Evolutionary conservation across 2,113 vertebrate genomes (phyloP).

Genomic region (Channa argus): DNA sequence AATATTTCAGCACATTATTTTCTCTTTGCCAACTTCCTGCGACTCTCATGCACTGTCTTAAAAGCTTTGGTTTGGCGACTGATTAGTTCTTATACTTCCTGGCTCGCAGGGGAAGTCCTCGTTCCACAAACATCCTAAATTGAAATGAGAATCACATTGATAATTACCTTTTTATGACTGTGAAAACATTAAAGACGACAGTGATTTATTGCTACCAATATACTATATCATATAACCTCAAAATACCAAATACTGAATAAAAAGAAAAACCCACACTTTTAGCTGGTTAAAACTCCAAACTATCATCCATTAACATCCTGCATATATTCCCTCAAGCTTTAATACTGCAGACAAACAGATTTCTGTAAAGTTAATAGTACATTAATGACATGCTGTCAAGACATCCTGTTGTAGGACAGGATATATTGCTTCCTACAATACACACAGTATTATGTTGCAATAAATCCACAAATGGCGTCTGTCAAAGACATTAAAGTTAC

Average conservation of each 20-base stretch:
- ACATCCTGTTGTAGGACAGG: conserved; percentile 14
- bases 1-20: conserved; percentile 43
- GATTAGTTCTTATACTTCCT: conserved; percentile 51
- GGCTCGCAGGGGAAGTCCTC: conserved; percentile 26
- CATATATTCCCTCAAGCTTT: conserved; percentile 13
- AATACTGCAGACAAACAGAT: conserved; percentile 10
- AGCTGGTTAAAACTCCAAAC: neutral
- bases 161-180: conserved; percentile 48
- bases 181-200: conserved; percentile 51
- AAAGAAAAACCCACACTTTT: conserved; percentile 18
- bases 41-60: conserved; percentile 23
- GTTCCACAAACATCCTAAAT: conserved; percentile 42
- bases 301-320: conserved; percentile 27
- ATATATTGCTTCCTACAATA: neutral
- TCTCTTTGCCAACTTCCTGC: conserved; percentile 9
- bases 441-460: conserved; percentile 4
- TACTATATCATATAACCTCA: conserved; percentile 35
- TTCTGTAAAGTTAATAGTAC: conserved; percentile 23
- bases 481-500: neutral
- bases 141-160: conserved; percentile 44
- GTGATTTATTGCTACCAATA: conserved; percentile 53
- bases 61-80: conserved; percentile 22
- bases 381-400: conserved; percentile 45
- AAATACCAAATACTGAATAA: conserved; percentile 15
- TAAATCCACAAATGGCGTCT: conserved; percentile 16